phyloP scores from a whole-genome alignment of 2,797 vertebrate genomes.

The Catharus ustulatus region DNA sequence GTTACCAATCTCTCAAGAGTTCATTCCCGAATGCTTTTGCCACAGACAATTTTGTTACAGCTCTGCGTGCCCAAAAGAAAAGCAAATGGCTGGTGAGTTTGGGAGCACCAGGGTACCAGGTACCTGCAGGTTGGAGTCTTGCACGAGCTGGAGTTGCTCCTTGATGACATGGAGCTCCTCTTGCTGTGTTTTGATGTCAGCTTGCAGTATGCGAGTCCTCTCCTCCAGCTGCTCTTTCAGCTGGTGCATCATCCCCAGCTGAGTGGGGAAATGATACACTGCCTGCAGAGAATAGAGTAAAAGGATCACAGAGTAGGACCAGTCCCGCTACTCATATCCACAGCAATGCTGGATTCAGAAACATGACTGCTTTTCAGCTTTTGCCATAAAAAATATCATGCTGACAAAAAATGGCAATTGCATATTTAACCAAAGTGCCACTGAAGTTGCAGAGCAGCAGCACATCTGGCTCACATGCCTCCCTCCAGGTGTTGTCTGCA shows the following conservation, averaged over 20 bases:
- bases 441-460: neutral
- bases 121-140: slow-evolving; percentile 85
- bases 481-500: neutral
- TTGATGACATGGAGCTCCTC: slow-evolving; percentile 87
- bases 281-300: slow-evolving; percentile 48
- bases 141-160: slow-evolving; percentile 87
- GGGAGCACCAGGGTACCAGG: fast-evolving
- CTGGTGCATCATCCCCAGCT: slow-evolving; percentile 86
- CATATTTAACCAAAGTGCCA: neutral
- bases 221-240: slow-evolving; percentile 89
- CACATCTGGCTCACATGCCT: neutral
- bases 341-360: neutral
- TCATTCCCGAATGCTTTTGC: neutral
- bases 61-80: neutral
- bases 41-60: neutral
- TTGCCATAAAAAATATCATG: neutral
- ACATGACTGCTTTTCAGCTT: neutral
- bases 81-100: neutral
- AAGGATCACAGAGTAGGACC: neutral
- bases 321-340: neutral
- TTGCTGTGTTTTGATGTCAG: slow-evolving; percentile 86
- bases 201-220: slow-evolving; percentile 84
- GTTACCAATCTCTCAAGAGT: neutral
- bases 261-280: slow-evolving; percentile 81
- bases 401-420: neutral